Evolutionary conservation across 2,797 vertebrate species (phyloP).

Genomic region (Podargus strigoides): DNA sequence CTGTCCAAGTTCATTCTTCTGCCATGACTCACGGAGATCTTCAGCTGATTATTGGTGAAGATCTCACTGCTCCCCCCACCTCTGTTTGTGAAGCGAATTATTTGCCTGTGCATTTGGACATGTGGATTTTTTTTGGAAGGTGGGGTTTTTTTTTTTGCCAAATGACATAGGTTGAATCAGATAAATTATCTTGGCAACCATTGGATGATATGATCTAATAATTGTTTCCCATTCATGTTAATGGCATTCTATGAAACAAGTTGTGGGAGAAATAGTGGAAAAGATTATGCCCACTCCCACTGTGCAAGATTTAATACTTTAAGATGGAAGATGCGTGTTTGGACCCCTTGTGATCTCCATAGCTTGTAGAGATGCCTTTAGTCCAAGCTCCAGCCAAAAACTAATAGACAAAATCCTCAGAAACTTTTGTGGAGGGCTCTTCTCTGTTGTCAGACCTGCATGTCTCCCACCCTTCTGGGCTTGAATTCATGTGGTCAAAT

Average conservation of each 20-base stretch:
- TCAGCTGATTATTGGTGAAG: background rate
- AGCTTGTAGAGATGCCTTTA: background rate
- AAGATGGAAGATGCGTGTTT: background rate
- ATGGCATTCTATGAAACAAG: background rate
- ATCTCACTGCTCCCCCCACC: accelerated
- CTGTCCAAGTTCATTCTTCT: background rate
- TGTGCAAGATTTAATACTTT: background rate
- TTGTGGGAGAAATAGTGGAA: background rate
- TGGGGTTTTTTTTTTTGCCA: background rate
- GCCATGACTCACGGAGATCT: background rate
- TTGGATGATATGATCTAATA: background rate
- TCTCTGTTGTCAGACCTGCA: background rate
- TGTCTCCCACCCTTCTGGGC: background rate
- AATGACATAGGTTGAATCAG: background rate
- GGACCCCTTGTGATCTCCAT: background rate
- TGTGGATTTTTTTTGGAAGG: background rate
- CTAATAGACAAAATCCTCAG: background rate
- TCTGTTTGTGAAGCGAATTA: background rate
- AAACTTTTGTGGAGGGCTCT: background rate
- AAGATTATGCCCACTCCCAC: background rate
- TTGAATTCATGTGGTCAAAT: background rate
- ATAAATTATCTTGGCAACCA: background rate
- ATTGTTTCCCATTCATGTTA: background rate
- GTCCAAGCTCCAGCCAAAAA: background rate
- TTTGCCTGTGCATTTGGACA: background rate